Base-by-base conservation (phyloP, 53 echinoderm and acorn worm genomes). In the Arbacia lixula region DNA sequence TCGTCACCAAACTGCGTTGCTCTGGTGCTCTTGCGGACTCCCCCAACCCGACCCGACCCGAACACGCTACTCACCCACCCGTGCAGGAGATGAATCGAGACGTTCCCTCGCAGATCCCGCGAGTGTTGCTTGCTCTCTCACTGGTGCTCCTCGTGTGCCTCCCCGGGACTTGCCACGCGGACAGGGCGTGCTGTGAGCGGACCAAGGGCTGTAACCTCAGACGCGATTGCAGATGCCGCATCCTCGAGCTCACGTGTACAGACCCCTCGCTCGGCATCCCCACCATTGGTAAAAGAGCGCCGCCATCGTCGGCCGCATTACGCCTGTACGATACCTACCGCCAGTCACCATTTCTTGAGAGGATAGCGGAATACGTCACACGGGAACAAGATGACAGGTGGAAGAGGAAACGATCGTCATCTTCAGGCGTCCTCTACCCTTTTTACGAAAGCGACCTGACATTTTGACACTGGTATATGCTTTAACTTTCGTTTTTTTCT, bases 151-250 rank as follows among this genome's bases (percentile, higher is more conserved):
- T 75, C 54, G 75, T 75, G 54, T 75, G 75, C 75, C 53, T 75
- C 28, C 34, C 75, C 50, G 53, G 54, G 42, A 75, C 66, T 22
- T 41, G 89, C 84, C 60, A 46, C 40, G 89, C 89, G 24, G 84
- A 84, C 38, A 84, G 87, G 30, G 74, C 87, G 26, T 91, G 91
- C 71, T 91, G 91, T 61, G 50, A 43, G 24, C 80, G 32, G 32
- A 91, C 91, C 42, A 58, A 42, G 20, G 87, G 84, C 58, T 91
- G 91, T 60, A 83, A 87, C 41, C 74, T 91, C 1, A 79, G 87
- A 22, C 71, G 34, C 58, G 91, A 91, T 72, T 91, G 91, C 68
- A 75, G 40, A 39, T 91, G 91, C 46, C 26, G 67, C 49, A 78
- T 77, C 32, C 54, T 77, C 20, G 79, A 76, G 20, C 50, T 91